Percentiles rank a stretch among this genome's conserved stretches.
These are phyloP conservation scores for Oncorhynchus masou DNA, from an alignment of 2,113 vertebrate genomes.

Conservation along the genomic window DNA sequence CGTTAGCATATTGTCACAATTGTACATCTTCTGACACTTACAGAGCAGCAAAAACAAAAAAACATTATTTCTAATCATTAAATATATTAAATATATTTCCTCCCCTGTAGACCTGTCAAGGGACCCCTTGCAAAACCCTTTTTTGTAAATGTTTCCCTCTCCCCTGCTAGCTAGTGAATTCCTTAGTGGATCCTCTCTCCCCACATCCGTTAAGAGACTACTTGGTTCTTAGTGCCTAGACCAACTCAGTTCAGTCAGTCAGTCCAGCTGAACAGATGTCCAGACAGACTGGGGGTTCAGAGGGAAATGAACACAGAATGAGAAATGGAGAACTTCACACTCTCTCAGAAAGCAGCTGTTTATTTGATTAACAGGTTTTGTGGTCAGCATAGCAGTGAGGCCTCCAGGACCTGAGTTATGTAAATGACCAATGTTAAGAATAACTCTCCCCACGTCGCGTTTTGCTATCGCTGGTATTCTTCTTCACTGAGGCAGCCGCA, in stretches of 20 bases:
- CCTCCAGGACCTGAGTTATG: neutral
- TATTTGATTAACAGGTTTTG: neutral
- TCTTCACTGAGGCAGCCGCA: neutral
- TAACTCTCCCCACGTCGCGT: neutral
- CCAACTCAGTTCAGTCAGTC: neutral
- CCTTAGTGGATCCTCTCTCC: constrained; percentile 5
- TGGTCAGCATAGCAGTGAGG: neutral
- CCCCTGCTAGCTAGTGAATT: neutral
- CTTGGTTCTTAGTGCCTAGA: constrained; percentile 1
- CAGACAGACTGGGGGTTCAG: neutral
- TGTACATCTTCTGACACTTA: too few species aligned
- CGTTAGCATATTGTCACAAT: too few species aligned
- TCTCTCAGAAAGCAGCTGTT: neutral
- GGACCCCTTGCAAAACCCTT: neutral
- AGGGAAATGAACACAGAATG: neutral
- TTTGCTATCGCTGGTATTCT: neutral
- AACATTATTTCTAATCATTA: too few species aligned
- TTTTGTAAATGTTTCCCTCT: neutral
- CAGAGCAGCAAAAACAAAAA: too few species aligned
- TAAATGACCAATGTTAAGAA: neutral
- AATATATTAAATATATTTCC: neutral
- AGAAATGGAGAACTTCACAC: neutral
- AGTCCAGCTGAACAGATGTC: constrained; percentile 31
- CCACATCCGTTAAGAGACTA: constrained; percentile 15
- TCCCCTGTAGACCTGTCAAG: neutral